A percentile compares a stretch with the other conserved stretches of the same genome.
phyloP scores from a whole-genome alignment of 2,113 vertebrate species.

The Menidia beryllina region DNA sequence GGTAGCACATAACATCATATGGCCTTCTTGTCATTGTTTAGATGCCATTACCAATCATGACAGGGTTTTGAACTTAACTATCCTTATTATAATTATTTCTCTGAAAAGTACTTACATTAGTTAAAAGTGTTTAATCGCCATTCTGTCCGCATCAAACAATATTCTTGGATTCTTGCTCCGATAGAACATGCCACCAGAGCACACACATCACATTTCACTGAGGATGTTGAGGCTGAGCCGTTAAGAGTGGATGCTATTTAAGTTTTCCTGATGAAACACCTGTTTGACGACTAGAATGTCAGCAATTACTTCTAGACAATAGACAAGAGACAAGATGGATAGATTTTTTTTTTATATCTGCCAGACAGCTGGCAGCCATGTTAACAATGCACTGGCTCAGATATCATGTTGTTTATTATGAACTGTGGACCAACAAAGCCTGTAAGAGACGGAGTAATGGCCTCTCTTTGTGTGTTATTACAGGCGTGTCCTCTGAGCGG shows the following conservation, averaged over 20 bases:
- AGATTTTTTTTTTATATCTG: not conserved
- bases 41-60: slow-evolving; percentile 33
- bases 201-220: not conserved
- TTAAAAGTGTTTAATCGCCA: no score
- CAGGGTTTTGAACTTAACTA: slow-evolving; percentile 57
- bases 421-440: not conserved
- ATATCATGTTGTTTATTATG: not conserved
- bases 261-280: not conserved
- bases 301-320: not conserved
- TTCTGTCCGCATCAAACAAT: no score
- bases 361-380: not conserved
- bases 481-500: not conserved
- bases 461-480: not conserved
- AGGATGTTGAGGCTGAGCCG: not conserved
- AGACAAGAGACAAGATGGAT: not conserved
- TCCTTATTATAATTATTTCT: no score
- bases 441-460: no score
- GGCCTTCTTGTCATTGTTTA: slow-evolving; percentile 48
- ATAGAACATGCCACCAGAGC: not conserved
- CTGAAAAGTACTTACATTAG: no score
- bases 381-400: no score
- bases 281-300: not conserved
- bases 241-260: not conserved
- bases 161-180: not conserved
- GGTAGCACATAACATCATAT: slow-evolving; percentile 26